These are phyloP conservation scores for Onychomys torridus DNA, from an alignment of 2,797 vertebrate genomes.

Conservation along the genomic window DNA sequence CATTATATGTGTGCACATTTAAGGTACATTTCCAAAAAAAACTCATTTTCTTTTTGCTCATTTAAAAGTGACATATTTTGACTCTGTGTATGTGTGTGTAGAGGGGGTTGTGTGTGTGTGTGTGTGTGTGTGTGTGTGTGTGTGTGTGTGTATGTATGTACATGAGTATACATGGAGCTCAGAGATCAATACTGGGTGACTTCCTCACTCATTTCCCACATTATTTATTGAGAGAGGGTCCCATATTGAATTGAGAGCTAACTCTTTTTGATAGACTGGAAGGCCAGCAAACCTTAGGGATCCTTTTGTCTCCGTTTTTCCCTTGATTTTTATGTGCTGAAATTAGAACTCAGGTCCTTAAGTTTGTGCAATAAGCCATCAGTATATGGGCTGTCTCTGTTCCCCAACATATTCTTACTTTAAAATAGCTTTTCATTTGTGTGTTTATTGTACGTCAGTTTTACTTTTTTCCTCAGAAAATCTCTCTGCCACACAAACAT, in stretches of 20 bases:
- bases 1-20: not conserved
- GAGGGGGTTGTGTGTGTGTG: too few species aligned
- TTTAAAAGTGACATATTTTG: not conserved
- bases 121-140: not conserved
- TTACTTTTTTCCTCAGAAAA: not conserved
- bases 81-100: too few species aligned
- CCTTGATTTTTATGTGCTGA: not conserved
- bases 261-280: not conserved
- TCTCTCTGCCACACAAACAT: not conserved
- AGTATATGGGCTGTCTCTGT: not conserved
- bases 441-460: not conserved
- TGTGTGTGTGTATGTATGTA: not conserved
- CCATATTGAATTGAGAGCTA: not conserved
- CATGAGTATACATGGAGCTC: not conserved
- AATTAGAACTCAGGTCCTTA: too few species aligned
- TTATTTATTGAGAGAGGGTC: not conserved
- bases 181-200: not conserved
- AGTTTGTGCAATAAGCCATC: not conserved
- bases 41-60: not conserved
- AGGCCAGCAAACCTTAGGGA: not conserved
- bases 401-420: not conserved
- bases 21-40: not conserved
- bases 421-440: not conserved
- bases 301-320: not conserved
- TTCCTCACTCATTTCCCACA: not conserved